Evolutionary conservation across 2,888 invertebrate genomes (phyloP).

Genomic region (Apamea monoglypha): DNA sequence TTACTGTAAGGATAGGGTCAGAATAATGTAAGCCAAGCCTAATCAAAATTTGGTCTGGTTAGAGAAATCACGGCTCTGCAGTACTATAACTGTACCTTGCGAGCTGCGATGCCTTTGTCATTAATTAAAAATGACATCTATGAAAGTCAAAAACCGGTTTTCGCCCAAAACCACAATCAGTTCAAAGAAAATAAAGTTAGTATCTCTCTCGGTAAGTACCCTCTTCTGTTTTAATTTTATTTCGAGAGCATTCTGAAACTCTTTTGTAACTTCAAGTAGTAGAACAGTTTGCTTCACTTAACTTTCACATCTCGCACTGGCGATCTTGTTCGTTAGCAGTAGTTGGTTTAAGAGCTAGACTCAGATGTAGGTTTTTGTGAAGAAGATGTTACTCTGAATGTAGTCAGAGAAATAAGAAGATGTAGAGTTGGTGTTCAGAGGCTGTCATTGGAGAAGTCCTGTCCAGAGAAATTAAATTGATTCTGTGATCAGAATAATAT

Average conservation of each 20-base stretch:
- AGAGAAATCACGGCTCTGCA: neutral
- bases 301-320: slow-evolving; percentile 35
- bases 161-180: slow-evolving; percentile 5
- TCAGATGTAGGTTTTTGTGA: neutral
- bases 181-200: slow-evolving; percentile 27
- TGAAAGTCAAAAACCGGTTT: neutral
- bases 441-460: neutral
- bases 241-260: slow-evolving; percentile 20
- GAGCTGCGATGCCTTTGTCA: neutral
- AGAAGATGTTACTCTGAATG: neutral
- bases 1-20: neutral
- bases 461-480: neutral
- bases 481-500: neutral
- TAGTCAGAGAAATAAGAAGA: neutral
- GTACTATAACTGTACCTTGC: neutral
- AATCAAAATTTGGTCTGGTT: too few species aligned
- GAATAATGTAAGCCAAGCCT: neutral
- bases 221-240: slow-evolving; percentile 45
- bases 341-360: slow-evolving; percentile 14
- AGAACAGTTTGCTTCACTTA: slow-evolving; percentile 28
- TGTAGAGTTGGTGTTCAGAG: too few species aligned
- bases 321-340: slow-evolving; percentile 43
- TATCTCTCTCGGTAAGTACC: slow-evolving; percentile 8
- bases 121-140: neutral
- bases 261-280: slow-evolving; percentile 34